phyloP scores from a whole-genome alignment of 2,797 vertebrate genomes.

The Alfaro cultratus region DNA sequence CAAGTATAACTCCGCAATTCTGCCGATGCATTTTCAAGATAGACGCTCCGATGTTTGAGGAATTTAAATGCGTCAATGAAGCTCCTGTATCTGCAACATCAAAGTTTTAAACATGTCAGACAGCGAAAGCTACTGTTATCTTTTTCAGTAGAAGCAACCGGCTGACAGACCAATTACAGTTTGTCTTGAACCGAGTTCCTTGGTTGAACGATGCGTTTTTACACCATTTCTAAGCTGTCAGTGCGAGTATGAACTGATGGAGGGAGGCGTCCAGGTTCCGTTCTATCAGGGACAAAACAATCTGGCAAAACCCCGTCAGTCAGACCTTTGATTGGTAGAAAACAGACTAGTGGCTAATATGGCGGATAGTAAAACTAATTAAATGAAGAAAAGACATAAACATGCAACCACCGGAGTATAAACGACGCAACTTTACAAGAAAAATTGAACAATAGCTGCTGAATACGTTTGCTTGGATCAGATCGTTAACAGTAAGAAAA shows the following conservation, averaged over 20 bases:
- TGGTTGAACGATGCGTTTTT: background rate
- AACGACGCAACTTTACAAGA: background rate
- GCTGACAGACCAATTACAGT: background rate
- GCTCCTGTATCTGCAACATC: background rate
- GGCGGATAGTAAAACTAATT: background rate
- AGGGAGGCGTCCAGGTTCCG: background rate
- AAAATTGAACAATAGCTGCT: background rate
- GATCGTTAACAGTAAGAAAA: background rate
- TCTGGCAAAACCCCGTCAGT: background rate
- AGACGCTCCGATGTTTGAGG: background rate
- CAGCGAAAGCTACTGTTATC: background rate
- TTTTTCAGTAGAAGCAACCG: background rate
- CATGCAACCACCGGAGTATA: background rate
- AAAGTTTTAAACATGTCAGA: background rate
- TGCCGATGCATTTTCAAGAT: background rate
- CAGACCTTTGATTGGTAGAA: background rate
- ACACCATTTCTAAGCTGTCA: background rate
- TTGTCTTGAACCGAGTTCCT: background rate
- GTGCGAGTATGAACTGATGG: background rate
- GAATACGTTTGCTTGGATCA: background rate
- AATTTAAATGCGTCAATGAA: background rate
- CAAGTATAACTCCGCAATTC: background rate
- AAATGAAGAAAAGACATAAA: background rate
- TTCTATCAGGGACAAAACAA: background rate
- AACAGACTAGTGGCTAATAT: background rate